These are phyloP conservation scores for Nebria salina DNA, from an alignment of 2,888 invertebrate genomes.

Conservation along the genomic window DNA sequence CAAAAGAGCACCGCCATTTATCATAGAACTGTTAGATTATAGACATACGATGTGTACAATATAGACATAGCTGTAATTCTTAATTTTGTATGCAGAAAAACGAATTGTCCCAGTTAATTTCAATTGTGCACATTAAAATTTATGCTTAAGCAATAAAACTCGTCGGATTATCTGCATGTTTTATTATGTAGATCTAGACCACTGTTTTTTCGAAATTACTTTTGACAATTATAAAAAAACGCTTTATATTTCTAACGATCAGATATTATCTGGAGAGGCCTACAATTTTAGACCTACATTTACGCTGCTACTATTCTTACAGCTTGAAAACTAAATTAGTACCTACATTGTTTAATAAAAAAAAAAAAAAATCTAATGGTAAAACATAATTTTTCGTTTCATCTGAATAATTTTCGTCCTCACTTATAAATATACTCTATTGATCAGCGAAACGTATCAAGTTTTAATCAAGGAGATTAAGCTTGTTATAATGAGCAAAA, in stretches of 20 bases:
- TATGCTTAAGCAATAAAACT: neutral
- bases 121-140: neutral
- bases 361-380: too few relatives aligned
- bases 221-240: neutral
- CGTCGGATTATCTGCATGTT: neutral
- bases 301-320: neutral
- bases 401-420: too few relatives aligned
- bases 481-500: too few relatives aligned
- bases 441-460: too few relatives aligned
- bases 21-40: too few relatives aligned
- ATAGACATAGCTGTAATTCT: too few relatives aligned
- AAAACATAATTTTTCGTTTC: too few relatives aligned
- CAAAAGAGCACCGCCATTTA: too few relatives aligned
- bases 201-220: neutral
- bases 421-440: too few relatives aligned
- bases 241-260: neutral
- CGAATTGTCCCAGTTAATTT: neutral
- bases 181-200: neutral
- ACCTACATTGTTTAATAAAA: too few relatives aligned
- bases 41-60: too few relatives aligned
- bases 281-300: neutral
- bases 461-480: too few relatives aligned
- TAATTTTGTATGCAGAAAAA: neutral
- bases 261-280: neutral
- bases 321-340: neutral